Base-by-base conservation (phyloP, 2,888 invertebrate species). In the Dendrolimus houi region DNA sequence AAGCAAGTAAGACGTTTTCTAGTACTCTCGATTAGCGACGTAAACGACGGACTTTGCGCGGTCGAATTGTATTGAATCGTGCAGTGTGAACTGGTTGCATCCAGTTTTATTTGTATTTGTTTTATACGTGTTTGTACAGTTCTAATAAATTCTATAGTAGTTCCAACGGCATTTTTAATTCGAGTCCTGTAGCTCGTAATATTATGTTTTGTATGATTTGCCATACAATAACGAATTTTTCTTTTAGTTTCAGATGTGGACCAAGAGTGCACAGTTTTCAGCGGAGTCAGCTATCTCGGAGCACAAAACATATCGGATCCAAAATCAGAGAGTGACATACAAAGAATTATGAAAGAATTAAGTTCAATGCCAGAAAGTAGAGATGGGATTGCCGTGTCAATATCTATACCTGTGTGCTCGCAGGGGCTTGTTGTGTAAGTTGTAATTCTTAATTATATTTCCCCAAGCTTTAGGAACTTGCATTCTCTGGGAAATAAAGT, bases 401-500 rank as follows among this genome's bases (percentile, higher is more conserved):
- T 99, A 63, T 96, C 97, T 41, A 96, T 99, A 67, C 99, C 99
- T 7, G 95, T 95, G 64, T 96, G 95, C 74, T 96, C 97, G 0
- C 97, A 98, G 79, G 99, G 98, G 58, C 93, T 95, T 60, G 98
- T 99, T 54, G 95, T 97, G 98, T 98, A 84, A 94, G 96, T 83
- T 60, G 57, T 55, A 10, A 8, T 54, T 57, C 10, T 57, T n/a
- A 12, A 55, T 41, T 17, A 10, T 52, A 29, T 9, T 53, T 55
- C 29, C 12, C 9, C 8, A 8, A 10, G 41, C 12, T 14, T 6
- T 14, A 53, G 17, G 14, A 53, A 53, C 13, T 14, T 7, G 53
- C 52, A 52, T 13, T 52, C 8, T n/a, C 52, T 52, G 13, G 13
- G 7, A 52, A 12, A 13, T 52, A 13, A 8, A 52, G 52, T 9